A percentile compares a stretch with the other conserved stretches of the same genome.
Evolutionary conservation across 2,797 vertebrate species (phyloP).

Genomic region (Heterohyrax brucei): DNA sequence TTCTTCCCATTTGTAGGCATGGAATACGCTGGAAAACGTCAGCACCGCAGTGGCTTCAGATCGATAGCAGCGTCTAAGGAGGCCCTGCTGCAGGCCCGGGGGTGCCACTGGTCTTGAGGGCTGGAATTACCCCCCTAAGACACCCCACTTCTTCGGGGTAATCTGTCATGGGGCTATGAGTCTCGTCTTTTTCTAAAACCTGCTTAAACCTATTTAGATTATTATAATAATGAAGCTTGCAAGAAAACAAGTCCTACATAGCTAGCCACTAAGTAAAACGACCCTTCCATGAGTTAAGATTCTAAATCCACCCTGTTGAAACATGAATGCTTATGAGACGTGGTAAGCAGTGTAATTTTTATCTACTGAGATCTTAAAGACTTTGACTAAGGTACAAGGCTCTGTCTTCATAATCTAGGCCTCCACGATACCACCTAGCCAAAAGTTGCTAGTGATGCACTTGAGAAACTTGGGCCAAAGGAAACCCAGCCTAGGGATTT

Average conservation of each 20-base stretch:
- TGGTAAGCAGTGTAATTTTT: neutral
- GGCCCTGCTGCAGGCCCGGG: neutral
- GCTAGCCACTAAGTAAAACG: neutral
- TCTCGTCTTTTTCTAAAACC: neutral
- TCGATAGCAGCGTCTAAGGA: neutral
- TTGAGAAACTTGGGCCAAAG: neutral
- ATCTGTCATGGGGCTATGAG: neutral
- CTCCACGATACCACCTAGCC: neutral
- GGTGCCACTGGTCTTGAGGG: neutral
- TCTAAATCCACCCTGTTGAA: neutral
- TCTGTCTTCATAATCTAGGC: neutral
- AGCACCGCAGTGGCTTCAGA: neutral
- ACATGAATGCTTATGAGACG: neutral
- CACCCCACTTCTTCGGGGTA: neutral
- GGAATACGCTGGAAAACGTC: neutral
- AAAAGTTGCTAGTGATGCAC: neutral
- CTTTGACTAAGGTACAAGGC: neutral
- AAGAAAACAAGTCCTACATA: neutral
- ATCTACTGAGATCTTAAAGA: conserved; percentile 2
- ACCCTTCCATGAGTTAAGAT: neutral
- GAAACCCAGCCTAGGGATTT: neutral
- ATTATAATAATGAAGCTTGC: neutral
- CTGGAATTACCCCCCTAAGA: neutral
- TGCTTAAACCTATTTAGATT: neutral
- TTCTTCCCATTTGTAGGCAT: neutral